Evolutionary conservation across 2,888 invertebrate genomes (phyloP), one percentile per base, ranked within the genome.

Genomic region (Spodoptera littoralis): DNA sequence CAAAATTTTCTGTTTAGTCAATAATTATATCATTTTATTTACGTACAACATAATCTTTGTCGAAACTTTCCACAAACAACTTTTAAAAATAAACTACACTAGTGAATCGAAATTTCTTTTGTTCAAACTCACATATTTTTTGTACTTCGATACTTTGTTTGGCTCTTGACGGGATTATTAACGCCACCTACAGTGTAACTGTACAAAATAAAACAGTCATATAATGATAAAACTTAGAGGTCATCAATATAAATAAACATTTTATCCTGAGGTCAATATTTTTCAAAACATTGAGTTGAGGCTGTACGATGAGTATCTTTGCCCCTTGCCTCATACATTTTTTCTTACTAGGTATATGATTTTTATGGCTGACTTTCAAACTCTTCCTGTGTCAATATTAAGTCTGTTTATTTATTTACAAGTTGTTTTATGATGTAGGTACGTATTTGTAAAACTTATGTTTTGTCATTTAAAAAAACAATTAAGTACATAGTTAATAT

Each of bases 91-190:
- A 55, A 36, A 59, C 13, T 9, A 36, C 36, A 59, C 13, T 22
- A 24, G 41, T 70, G n/a, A 30, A 55, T 49, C 65, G 52, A 45
- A 56, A 59, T 70, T 64, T 56, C 54, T 55, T 70, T 70, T 59
- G 70, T 70, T 45, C 0, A 4, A 51, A 46, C 22, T 36, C 30
- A 27, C 43, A 22, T 6, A 22, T 27, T 41, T 9, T 13, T 22
- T 45, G 11, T 24, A 45, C n/a, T 50, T 22, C n/a, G 11, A 12
- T n/a, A 42, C 30, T 48, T 61, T 52, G 55, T 45, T 13, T 44
- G 46, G 13, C 47, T 58, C 60, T 55, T 47, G 41, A 48, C 70
- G 52, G 52, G 13, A 43, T 41, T 9, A 3, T 8, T 56, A 73
- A 43, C 53, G 47, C 61, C 73, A 73, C 24, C 53, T 73, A 57